Base-by-base conservation (phyloP, 2,797 vertebrate species). In the Xiphorhynchus erythropygius region DNA sequence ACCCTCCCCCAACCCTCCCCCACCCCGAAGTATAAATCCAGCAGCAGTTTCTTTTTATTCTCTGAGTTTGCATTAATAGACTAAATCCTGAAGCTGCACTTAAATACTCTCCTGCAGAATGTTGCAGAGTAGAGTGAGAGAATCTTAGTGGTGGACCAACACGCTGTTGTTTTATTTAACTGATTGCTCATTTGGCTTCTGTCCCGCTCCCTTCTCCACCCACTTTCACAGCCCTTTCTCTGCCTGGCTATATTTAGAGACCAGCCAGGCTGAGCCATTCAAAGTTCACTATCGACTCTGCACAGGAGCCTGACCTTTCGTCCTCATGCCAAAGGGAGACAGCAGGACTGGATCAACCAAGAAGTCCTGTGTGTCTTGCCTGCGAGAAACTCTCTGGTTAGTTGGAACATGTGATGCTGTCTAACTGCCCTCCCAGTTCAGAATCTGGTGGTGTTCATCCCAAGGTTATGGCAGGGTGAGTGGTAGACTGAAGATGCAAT, bases 231-330 rank as follows among this genome's bases (percentile, higher is more conserved):
- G 68, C 57, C 86, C 50, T 93, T 90, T 68, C 77, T 91, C 55
- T 84, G 47, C 70, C 84, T 59, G 32, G 68, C 78, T 93, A 57
- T 93, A 89, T 87, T 86, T 95, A 90, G 89, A 70, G 67, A 27
- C 10, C 13, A 23, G 63, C 47, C 56, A 27, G 62, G 63, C 91
- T 1, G 24, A 80, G 82, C 68, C 71, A 47, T 70, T 78, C 78
- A 7, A 37, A 80, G 84, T 56, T 85, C 82, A 24, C 57, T 42
- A 13, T 35, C 2, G 2, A 52, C 0, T 3, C 70, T 46, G 49
- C 4, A 1, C 11, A 4, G 55, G 64, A 87, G 57, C 77, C 79
- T 84, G 87, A 86, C 85, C 89, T 94, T 94, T 91, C 87, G 0
- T 7, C 70, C 70, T 74, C 1, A 3, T 11, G 13, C 93, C 1